These are phyloP conservation scores for Drosophila flavopinicola DNA, from an alignment of 2,888 invertebrate genomes.

Conservation along the genomic window DNA sequence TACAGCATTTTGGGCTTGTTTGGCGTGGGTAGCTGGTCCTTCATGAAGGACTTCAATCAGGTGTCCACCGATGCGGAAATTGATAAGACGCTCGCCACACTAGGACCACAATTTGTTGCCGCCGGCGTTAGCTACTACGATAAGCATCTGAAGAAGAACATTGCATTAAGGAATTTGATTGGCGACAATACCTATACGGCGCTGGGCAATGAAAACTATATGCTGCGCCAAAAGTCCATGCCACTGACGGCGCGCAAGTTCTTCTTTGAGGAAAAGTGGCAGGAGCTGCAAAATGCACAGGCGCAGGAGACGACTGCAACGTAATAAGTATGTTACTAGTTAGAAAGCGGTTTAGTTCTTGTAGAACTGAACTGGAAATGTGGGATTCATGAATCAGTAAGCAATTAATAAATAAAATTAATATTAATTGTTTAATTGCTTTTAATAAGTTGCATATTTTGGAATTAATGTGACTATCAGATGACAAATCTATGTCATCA, in stretches of 20 bases:
- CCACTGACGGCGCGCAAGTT: slow-evolving; percentile 88
- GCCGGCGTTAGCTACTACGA: slow-evolving; percentile 92
- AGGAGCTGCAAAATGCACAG: slow-evolving; percentile 75
- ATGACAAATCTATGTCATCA: too few relatives aligned
- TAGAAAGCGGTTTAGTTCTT: too few relatives aligned
- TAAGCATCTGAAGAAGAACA: slow-evolving; percentile 89
- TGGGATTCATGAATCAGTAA: too few relatives aligned
- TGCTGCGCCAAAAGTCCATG: slow-evolving; percentile 87
- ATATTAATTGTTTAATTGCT: too few relatives aligned
- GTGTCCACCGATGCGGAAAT: slow-evolving; percentile 87
- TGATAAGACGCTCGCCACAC: slow-evolving; percentile 87
- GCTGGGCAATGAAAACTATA: slow-evolving; percentile 89
- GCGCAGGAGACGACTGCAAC: slow-evolving; percentile 14
- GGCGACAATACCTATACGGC: slow-evolving; percentile 88
- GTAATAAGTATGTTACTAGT: slow-evolving; percentile 28
- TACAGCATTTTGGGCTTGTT: slow-evolving; percentile 87
- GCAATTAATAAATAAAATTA: too few relatives aligned
- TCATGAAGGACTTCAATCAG: slow-evolving; percentile 88
- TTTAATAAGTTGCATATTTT: too few relatives aligned
- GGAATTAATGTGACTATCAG: too few relatives aligned
- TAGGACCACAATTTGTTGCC: slow-evolving; percentile 87
- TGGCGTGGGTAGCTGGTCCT: slow-evolving; percentile 87
- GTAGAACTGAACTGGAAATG: too few relatives aligned
- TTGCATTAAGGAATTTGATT: slow-evolving; percentile 86
- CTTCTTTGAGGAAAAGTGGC: slow-evolving; percentile 87